phyloP scores from a whole-genome alignment of 2,888 invertebrate genomes.

The Idaea biselata region DNA sequence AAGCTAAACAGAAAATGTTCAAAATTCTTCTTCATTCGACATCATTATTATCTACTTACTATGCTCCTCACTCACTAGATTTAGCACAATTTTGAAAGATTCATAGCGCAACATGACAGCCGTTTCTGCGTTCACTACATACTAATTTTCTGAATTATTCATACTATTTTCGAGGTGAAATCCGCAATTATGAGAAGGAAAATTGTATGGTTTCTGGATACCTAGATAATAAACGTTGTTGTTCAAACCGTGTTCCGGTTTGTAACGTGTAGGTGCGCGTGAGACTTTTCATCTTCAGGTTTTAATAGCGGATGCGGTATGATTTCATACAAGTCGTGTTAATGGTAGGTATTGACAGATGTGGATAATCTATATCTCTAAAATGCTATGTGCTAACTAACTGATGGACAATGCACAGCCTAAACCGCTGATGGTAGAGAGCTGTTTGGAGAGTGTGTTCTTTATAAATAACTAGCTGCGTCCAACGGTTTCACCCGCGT shows the following conservation, averaged over 20 bases:
- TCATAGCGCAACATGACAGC: not conserved
- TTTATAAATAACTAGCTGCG: too few species aligned
- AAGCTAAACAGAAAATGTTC: not conserved
- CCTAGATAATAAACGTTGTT: not conserved
- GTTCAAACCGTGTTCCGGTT: not conserved
- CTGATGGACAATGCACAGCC: too few species aligned
- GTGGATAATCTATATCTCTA: too few species aligned
- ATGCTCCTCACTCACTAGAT: not conserved
- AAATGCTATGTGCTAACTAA: too few species aligned
- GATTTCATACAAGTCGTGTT: not conserved
- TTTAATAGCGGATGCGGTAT: too few species aligned
- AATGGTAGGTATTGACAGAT: too few species aligned
- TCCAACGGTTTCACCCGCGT: too few species aligned
- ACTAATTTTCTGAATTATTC: not conserved
- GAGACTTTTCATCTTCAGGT: too few species aligned
- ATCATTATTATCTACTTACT: not conserved
- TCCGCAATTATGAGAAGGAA: not conserved
- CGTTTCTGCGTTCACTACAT: not conserved
- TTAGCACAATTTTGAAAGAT: slow-evolving; percentile 1
- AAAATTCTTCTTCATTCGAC: not conserved
- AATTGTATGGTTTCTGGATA: not conserved
- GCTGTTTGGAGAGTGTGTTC: too few species aligned
- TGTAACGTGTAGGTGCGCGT: not conserved
- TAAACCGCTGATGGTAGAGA: too few species aligned
- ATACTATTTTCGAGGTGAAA: not conserved